Evolutionary conservation across 1,140 invertebrate genomes (phyloP).

Genomic region (Aphelinus atriplicis): DNA sequence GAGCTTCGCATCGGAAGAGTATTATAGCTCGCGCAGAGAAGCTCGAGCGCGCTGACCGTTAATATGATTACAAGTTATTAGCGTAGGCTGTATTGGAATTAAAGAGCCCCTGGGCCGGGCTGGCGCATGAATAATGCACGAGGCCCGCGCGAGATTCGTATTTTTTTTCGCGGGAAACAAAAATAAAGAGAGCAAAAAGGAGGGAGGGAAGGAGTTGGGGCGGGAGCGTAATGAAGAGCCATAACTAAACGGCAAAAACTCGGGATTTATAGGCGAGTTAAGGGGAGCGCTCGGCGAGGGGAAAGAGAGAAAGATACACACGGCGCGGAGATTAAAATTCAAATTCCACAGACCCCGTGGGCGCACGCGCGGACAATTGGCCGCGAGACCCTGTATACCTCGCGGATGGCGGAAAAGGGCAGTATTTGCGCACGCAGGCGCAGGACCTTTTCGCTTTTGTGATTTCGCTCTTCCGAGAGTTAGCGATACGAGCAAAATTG

Average conservation of each 20-base stretch:
- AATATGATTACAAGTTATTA: conserved; percentile 30
- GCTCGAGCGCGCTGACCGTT: not conserved
- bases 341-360: conserved; percentile 8
- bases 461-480: no score
- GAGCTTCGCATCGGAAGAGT: no score
- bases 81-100: conserved; percentile 17
- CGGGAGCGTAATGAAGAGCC: conserved; percentile 14
- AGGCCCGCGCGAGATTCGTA: not conserved
- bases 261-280: conserved; percentile 29
- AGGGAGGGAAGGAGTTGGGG: not conserved
- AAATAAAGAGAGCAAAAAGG: not conserved
- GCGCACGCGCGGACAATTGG: conserved; percentile 22
- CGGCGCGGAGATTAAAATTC: conserved; percentile 27
- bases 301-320: not conserved
- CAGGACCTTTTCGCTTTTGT: no score
- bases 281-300: not conserved
- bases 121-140: conserved; percentile 18
- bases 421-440: no score
- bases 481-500: no score
- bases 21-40: not conserved
- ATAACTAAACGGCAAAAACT: conserved; percentile 18
- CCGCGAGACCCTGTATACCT: not conserved
- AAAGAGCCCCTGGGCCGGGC: not conserved
- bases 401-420: no score
- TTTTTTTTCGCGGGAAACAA: not conserved